phyloP scores from a whole-genome alignment of 1,140 invertebrate species.

The Trypoxylus dichotomus region DNA sequence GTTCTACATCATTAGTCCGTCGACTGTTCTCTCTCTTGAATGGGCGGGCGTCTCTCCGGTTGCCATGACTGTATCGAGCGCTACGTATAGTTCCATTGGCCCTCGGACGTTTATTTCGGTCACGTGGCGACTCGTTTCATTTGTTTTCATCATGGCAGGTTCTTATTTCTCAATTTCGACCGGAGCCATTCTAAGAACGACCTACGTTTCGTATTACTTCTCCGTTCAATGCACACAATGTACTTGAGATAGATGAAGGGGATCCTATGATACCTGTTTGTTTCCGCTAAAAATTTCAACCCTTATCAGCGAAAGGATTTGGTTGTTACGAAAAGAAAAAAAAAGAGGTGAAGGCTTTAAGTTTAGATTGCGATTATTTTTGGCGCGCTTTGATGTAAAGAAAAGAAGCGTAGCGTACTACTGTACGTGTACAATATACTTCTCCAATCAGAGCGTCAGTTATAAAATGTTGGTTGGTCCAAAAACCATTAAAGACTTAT shows the following conservation, averaged over 20 bases:
- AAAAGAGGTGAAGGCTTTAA: not conserved
- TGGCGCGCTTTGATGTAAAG: not conserved
- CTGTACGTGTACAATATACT: constrained; percentile 8
- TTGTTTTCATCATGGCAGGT: constrained; percentile 48
- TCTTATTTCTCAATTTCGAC: constrained; percentile 30
- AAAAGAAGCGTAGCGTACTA: not conserved
- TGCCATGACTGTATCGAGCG: constrained; percentile 52
- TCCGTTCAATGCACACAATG: not conserved
- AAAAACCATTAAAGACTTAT: constrained; percentile 38
- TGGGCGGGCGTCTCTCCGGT: constrained; percentile 43
- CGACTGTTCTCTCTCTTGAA: constrained; percentile 34
- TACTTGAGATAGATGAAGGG: not conserved
- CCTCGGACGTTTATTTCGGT: constrained; percentile 36
- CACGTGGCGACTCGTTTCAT: constrained; percentile 44
- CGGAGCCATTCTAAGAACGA: not conserved
- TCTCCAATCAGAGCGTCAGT: constrained; percentile 36
- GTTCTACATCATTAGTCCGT: constrained; percentile 34
- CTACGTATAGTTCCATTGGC: constrained; percentile 39
- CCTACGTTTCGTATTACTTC: constrained; percentile 24
- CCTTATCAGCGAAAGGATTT: constrained; percentile 17
- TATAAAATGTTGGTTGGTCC: constrained; percentile 41
- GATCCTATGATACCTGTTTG: not conserved
- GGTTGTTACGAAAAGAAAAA: constrained; percentile 4
- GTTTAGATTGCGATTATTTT: not conserved
- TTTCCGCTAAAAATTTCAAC: constrained; percentile 13